Evolutionary conservation across 2,797 vertebrate genomes (phyloP), one percentile per base, ranked within the genome.

Genomic region (Pteropus rufus): DNA sequence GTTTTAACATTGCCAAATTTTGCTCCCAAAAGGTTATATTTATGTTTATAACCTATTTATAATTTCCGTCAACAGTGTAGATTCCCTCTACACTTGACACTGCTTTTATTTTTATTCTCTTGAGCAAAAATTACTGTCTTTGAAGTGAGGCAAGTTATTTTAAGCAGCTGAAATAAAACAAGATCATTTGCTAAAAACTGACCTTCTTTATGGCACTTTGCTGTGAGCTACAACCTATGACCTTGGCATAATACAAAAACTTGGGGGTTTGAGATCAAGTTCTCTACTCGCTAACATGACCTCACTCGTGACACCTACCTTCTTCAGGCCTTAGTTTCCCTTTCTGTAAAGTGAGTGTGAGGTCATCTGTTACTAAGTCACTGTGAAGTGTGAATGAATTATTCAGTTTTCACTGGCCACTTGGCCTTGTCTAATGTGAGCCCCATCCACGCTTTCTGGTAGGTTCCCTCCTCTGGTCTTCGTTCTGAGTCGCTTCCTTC

Each of bases 81-180:
- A 83, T 84, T 87, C 29, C 49, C 15, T 52, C 23, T 26, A 29
- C 15, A 34, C 46, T 44, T 91, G 39, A 75, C 14, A 79, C 10
- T 18, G 31, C 23, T 90, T 86, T 36, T 79, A 39, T 77, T 62
- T n/a, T 81, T 29, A 58, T 49, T 87, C 49, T 79, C 65, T 84
- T 54, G 16, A 12, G 65, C 9, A 80, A 81, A 94, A 85, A 44
- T 41, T 7, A 19, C 15, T 91, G 62, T 49, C 54, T 67, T 86
- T 64, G 21, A 89, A 92, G 69, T 80, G n/a, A 95, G 36, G 31
- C 29, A 79, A 44, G 52, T 91, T 80, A 41, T 46, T 81, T 96
- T 77, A 93, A 93, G 80, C 80, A 60, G 39, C 29, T 69, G 26
- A 91, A 54, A 49, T 88, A 75, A 64, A 85, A 64, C 39, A 75